Evolutionary conservation across 2,113 vertebrate species (phyloP).

Genomic region (Dasypus novemcinctus): DNA sequence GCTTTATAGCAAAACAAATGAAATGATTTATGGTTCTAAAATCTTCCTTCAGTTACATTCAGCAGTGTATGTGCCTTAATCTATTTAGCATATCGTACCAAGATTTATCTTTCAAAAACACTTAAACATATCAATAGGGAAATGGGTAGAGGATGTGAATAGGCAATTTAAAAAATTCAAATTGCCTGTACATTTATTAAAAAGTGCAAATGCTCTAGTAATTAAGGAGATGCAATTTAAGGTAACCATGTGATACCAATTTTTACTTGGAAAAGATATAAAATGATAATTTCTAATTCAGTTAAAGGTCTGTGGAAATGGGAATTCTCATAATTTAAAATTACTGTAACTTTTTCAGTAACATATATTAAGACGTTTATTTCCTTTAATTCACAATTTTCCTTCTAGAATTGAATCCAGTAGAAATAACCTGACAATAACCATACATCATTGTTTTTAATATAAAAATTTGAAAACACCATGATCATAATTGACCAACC

Average conservation of each 20-base stretch:
- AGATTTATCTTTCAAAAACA: conserved; percentile 36
- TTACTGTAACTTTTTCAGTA: not conserved
- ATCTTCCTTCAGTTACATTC: not conserved
- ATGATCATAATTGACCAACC: not conserved
- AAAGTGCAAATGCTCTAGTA: not conserved
- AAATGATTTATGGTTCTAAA: not conserved
- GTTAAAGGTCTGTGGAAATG: not conserved
- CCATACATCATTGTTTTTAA: not conserved
- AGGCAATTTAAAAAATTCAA: not conserved
- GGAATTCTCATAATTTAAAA: conserved; percentile 4
- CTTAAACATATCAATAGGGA: not conserved
- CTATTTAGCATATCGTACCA: not conserved
- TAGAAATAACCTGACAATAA: conserved; percentile 8
- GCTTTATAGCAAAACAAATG: not conserved
- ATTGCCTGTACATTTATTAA: not conserved
- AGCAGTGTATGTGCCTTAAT: not conserved
- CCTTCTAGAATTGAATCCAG: not conserved
- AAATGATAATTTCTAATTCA: conserved; percentile 17
- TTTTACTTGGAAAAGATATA: not conserved
- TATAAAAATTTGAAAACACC: not conserved
- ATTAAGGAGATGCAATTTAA: conserved; percentile 3
- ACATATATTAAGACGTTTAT: not conserved
- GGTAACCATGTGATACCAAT: not conserved
- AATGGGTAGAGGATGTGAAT: not conserved
- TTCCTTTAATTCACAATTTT: conserved; percentile 11